Conservation (phyloP, 2,888 invertebrate species). For the Scaptomyza polygonia region DNA sequence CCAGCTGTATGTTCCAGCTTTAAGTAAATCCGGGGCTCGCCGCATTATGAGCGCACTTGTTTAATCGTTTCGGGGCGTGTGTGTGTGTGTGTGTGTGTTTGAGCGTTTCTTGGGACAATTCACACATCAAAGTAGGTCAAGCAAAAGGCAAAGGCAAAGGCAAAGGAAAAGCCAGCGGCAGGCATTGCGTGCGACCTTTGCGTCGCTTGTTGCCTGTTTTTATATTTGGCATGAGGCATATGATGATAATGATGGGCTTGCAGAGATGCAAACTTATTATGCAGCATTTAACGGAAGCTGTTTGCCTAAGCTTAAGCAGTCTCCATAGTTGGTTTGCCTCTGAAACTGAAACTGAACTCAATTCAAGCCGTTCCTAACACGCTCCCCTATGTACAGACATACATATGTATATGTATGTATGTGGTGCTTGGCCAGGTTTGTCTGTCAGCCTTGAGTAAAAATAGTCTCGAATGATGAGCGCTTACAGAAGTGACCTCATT, state of each 20-base stretch:
- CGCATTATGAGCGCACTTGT: slow-evolving; percentile 60
- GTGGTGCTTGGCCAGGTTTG: slow-evolving; percentile 41
- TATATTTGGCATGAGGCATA: slow-evolving; percentile 29
- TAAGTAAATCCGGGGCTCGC: slow-evolving; percentile 59
- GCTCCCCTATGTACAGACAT: slow-evolving; percentile 4
- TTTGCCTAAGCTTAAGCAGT: slow-evolving; percentile 68
- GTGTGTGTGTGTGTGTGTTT: slow-evolving; percentile 5
- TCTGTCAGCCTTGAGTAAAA: slow-evolving; percentile 73
- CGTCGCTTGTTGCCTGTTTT: slow-evolving; percentile 58
- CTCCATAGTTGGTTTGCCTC: slow-evolving; percentile 14
- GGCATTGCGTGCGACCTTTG: slow-evolving; percentile 76
- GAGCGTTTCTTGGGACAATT: slow-evolving; percentile 64
- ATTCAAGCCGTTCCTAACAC: slow-evolving; percentile 30
- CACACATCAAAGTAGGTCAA: slow-evolving; percentile 77
- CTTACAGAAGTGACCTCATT: slow-evolving; percentile 71
- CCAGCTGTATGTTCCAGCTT: slow-evolving; percentile 19
- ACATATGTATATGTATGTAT: no score
- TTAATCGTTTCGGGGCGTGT: slow-evolving; percentile 43
- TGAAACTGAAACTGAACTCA: slow-evolving; percentile 43
- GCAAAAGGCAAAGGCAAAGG: slow-evolving; percentile 52
- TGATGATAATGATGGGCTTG: slow-evolving; percentile 27
- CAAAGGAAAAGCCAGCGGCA: slow-evolving; percentile 36
- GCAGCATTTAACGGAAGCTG: slow-evolving; percentile 77
- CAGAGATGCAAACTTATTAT: slow-evolving; percentile 73
- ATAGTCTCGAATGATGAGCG: slow-evolving; percentile 75